Percentiles rank a stretch among this genome's conserved stretches.
Conservation (phyloP, 2,888 invertebrate species). For the Protodeltote pygarga region DNA sequence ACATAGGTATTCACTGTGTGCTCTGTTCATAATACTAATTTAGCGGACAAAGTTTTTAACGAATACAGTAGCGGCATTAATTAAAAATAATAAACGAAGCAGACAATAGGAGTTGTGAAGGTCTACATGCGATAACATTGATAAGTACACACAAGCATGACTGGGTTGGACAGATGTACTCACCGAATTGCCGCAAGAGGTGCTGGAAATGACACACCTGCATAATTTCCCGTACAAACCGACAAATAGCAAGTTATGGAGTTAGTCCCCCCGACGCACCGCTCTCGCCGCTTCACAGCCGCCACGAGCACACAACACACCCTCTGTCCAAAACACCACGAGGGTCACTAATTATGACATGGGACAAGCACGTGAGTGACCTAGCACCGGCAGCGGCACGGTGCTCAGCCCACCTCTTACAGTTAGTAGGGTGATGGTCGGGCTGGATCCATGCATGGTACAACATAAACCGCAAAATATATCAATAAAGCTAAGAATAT, state of each 20-base stretch:
- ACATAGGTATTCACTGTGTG: conserved; percentile 13
- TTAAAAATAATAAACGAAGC: conserved; percentile 50
- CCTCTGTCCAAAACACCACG: conserved; percentile 85
- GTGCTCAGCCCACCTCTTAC: conserved; percentile 51
- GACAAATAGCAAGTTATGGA: conserved; percentile 75
- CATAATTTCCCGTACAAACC: conserved; percentile 81
- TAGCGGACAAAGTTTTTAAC: conserved; percentile 29
- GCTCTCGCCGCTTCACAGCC: conserved; percentile 64
- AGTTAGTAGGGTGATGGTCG: conserved; percentile 65
- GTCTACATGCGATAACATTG: conserved; percentile 42
- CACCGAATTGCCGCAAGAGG: conserved; percentile 85
- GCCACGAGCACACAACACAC: conserved; percentile 74
- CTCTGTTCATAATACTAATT: conserved; percentile 19
- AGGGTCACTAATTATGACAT: conserved; percentile 75
- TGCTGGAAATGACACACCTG: conserved; percentile 88
- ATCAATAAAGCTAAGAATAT: conserved; percentile 72
- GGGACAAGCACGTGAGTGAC: conserved; percentile 65
- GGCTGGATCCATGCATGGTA: conserved; percentile 76
- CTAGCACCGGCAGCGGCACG: no score
- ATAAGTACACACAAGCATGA: conserved; percentile 41
- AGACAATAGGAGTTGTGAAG: conserved; percentile 26
- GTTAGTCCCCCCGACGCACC: conserved; percentile 68
- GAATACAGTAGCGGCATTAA: conserved; percentile 39
- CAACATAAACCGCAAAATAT: conserved; percentile 79
- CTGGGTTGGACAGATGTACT: conserved; percentile 63